phyloP scores from a whole-genome alignment of 2,888 invertebrate genomes.

The Xestia rhomboidea region DNA sequence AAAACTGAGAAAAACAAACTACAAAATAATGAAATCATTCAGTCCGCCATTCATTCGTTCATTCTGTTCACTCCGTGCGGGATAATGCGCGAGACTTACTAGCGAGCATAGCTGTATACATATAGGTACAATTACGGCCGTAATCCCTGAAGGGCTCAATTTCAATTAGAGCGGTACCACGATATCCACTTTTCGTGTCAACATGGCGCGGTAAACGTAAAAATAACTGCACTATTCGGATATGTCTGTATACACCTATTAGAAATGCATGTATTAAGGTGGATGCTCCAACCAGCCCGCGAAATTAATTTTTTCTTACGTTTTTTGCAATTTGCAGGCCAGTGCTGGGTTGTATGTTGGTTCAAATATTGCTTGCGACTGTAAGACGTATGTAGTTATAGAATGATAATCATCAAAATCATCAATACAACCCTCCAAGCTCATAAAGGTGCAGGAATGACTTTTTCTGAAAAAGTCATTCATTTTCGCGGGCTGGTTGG shows the following conservation, averaged over 20 bases:
- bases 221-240: conserved; percentile 42
- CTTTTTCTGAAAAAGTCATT: too few relatives aligned
- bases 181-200: conserved; percentile 46
- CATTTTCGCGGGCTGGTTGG: too few relatives aligned
- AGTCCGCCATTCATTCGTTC: conserved; percentile 32
- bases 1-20: conserved; percentile 1
- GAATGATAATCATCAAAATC: too few relatives aligned
- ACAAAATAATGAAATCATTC: conserved; percentile 28
- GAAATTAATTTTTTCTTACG: too few relatives aligned
- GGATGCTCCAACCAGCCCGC: too few relatives aligned
- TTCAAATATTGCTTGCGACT: too few relatives aligned
- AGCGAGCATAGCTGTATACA: neutral
- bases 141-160: conserved; percentile 57
- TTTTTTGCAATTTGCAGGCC: too few relatives aligned
- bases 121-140: conserved; percentile 40
- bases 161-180: conserved; percentile 56
- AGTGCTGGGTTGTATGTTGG: too few relatives aligned
- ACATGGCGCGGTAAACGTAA: conserved; percentile 31
- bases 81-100: conserved; percentile 32
- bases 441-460: too few relatives aligned
- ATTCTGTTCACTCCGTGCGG: conserved; percentile 22
- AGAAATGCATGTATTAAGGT: neutral
- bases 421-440: too few relatives aligned
- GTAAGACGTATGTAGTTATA: too few relatives aligned
- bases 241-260: neutral